A percentile compares a stretch with the other conserved stretches of the same genome.
These are phyloP conservation scores for Porites lutea DNA, from an alignment of 64 coral and sea anemone genomes.

Conservation along the genomic window DNA sequence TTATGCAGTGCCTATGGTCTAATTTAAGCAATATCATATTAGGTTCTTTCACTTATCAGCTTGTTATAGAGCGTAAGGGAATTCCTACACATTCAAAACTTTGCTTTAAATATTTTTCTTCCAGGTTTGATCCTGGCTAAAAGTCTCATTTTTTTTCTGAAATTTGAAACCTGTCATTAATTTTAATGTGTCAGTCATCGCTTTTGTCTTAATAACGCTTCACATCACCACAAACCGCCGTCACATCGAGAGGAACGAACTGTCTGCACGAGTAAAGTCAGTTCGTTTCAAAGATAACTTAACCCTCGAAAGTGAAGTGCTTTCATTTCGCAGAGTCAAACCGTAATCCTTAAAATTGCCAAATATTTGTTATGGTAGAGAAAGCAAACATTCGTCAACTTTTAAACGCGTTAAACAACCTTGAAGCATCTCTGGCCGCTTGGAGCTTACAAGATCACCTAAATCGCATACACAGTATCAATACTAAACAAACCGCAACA, in stretches of 20 bases:
- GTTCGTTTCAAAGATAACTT: not conserved
- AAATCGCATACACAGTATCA: no score
- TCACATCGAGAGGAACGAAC: no score
- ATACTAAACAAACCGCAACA: no score
- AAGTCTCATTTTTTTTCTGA: not conserved
- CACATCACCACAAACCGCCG: not conserved
- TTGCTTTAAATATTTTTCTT: not conserved
- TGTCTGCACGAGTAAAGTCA: not conserved
- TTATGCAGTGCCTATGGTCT: no score
- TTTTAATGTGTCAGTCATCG: not conserved
- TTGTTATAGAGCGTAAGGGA: no score
- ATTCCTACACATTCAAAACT: no score
- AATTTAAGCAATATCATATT: no score
- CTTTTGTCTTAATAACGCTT: not conserved
- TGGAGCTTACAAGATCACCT: no score
- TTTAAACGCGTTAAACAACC: not conserved
- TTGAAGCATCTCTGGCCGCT: no score
- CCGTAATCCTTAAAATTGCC: no score
- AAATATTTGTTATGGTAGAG: not conserved
- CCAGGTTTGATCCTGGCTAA: not conserved
- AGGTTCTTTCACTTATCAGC: no score
- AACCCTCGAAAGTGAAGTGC: not conserved
- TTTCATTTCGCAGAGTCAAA: no score
- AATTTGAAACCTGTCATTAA: not conserved
- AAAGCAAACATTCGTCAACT: not conserved